Percentiles rank a stretch among this genome's conserved stretches.
Conservation (phyloP, 2,888 invertebrate genomes). For the Drosophila subquinaria region DNA sequence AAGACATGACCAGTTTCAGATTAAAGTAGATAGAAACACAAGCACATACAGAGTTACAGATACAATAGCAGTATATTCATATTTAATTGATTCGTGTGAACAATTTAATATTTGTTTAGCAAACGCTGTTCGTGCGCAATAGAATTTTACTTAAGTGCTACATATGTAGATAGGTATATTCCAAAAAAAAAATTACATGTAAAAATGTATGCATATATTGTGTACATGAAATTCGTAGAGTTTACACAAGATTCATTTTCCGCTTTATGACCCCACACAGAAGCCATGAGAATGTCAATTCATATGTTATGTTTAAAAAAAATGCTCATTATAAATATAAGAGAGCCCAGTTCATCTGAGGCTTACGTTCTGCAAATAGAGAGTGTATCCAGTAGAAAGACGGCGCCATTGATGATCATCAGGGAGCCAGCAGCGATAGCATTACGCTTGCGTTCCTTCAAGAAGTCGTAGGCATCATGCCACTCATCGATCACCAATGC, state of each 20-base stretch:
- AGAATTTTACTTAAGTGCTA: constrained; percentile 63
- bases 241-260: constrained; percentile 53
- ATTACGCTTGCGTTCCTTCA: constrained; percentile 81
- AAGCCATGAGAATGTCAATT: constrained; percentile 65
- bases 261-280: constrained; percentile 41
- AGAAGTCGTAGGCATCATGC: constrained; percentile 73
- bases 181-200: constrained; percentile 22
- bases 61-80: constrained; percentile 27
- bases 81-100: constrained; percentile 61
- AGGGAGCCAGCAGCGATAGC: constrained; percentile 83
- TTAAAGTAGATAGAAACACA: constrained; percentile 11
- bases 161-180: constrained; percentile 20
- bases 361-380: constrained; percentile 84
- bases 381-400: constrained; percentile 83
- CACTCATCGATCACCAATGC: constrained; percentile 84
- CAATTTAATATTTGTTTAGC: constrained; percentile 59
- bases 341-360: constrained; percentile 4
- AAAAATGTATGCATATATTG: constrained; percentile 31
- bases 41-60: constrained; percentile 7
- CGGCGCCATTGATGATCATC: constrained; percentile 84
- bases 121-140: constrained; percentile 52
- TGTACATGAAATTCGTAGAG: constrained; percentile 49
- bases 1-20: constrained; percentile 41
- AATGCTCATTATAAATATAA: constrained; percentile 14
- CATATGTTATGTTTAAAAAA: constrained; percentile 23